phyloP scores from a whole-genome alignment of 1,140 invertebrate genomes.

The Lethrus apterus region DNA sequence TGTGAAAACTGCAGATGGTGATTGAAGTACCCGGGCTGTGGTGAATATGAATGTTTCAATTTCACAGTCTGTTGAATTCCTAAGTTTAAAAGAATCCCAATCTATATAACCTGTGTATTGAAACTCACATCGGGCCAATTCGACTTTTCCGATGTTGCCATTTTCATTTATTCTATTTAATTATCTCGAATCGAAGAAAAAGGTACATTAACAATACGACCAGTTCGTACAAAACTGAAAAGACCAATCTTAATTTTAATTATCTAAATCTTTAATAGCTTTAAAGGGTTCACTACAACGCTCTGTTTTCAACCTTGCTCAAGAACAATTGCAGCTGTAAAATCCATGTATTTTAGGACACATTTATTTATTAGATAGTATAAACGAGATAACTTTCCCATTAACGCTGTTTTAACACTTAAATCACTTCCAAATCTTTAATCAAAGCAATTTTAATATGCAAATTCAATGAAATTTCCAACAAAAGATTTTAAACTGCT shows the following conservation, averaged over 20 bases:
- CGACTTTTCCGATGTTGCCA: conserved; percentile 5
- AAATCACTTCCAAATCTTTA: too few relatives aligned
- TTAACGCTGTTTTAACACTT: too few relatives aligned
- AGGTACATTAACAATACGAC: neutral
- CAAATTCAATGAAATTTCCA: too few relatives aligned
- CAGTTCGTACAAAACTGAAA: neutral
- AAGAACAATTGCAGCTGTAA: conserved; percentile 15
- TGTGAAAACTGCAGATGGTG: conserved; percentile 15
- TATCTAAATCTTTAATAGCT: conserved; percentile 11
- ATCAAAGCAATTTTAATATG: too few relatives aligned
- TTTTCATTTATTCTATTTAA: neutral
- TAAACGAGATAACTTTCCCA: too few relatives aligned
- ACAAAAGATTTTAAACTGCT: too few relatives aligned
- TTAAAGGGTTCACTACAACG: neutral
- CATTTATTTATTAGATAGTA: too few relatives aligned
- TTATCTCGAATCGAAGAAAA: neutral
- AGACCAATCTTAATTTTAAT: conserved; percentile 16
- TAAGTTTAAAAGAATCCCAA: conserved; percentile 14
- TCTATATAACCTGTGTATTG: neutral
- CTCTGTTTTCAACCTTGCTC: too few relatives aligned
- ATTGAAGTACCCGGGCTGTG: neutral
- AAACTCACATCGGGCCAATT: conserved; percentile 3
- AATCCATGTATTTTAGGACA: too few relatives aligned
- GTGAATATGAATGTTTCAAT: conserved; percentile 21
- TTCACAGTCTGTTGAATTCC: conserved; percentile 17